These are phyloP conservation scores for Typhlichthys eigenmanni DNA, from an alignment of 2,797 vertebrate genomes.

Conservation along the genomic window DNA sequence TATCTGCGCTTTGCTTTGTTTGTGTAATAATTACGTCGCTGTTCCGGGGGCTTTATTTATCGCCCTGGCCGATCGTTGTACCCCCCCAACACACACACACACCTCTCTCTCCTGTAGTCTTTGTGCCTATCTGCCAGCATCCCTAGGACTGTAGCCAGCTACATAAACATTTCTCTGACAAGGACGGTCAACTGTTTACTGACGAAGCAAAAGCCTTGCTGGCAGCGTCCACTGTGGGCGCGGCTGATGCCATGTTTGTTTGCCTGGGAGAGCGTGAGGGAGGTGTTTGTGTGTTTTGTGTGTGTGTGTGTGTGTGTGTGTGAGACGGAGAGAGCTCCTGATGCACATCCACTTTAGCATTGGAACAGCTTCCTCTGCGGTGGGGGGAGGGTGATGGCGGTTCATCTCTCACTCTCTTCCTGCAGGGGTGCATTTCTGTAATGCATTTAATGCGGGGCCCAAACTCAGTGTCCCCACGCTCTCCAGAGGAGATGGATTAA, in stretches of 20 bases:
- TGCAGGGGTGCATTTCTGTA: slow-evolving; percentile 56
- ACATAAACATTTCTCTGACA: slow-evolving; percentile 83
- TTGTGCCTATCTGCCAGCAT: slow-evolving; percentile 66
- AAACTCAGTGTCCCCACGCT: slow-evolving; percentile 17
- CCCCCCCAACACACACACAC: not conserved
- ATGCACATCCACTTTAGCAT: slow-evolving; percentile 45
- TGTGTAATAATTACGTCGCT: slow-evolving; percentile 63
- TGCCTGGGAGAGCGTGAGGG: no score
- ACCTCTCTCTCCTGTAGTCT: slow-evolving; percentile 54
- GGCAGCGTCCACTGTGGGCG: slow-evolving; percentile 59
- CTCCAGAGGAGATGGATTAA: slow-evolving; percentile 17
- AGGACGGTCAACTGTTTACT: slow-evolving; percentile 85
- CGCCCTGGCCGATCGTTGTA: slow-evolving; percentile 7
- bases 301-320: slow-evolving; percentile 9
- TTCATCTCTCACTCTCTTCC: slow-evolving; percentile 11
- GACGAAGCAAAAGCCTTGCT: slow-evolving; percentile 82
- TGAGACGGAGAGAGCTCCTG: slow-evolving; percentile 47
- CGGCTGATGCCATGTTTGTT: slow-evolving; percentile 1
- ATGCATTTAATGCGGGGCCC: slow-evolving; percentile 42
- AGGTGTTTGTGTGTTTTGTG: slow-evolving; percentile 10
- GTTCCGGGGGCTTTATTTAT: slow-evolving; percentile 63
- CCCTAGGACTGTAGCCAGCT: slow-evolving; percentile 70
- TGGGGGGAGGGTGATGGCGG: not conserved
- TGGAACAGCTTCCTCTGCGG: slow-evolving; percentile 44
- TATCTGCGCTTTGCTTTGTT: slow-evolving; percentile 34